Conservation (phyloP, 2,888 invertebrate species). For the Parnassius glacialis region DNA sequence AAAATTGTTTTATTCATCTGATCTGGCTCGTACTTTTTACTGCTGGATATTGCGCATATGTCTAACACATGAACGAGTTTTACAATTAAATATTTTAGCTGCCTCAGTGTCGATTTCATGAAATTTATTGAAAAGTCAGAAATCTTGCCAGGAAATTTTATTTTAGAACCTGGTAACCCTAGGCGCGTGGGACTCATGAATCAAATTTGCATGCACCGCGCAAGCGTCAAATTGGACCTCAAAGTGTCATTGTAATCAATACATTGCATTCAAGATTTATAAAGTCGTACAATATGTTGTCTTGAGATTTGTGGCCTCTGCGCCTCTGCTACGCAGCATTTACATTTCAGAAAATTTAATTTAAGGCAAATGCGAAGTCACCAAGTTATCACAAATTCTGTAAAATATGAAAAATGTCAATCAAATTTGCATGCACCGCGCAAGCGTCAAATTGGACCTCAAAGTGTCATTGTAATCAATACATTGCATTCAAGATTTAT, state of each 20-base stretch:
- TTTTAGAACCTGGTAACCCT: too few species aligned
- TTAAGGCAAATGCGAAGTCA: too few species aligned
- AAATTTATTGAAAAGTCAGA: not conserved
- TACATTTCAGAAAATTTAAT: too few species aligned
- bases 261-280: not conserved
- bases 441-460: not conserved
- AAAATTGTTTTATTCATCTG: too few species aligned
- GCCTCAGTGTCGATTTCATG: too few species aligned
- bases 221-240: not conserved
- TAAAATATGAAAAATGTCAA: too few species aligned
- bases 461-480: not conserved
- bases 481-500: not conserved
- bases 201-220: not conserved
- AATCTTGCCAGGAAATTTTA: not conserved
- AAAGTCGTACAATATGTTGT: not conserved
- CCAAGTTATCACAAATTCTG: too few species aligned
- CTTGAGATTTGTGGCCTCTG: not conserved
- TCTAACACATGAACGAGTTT: too few species aligned
- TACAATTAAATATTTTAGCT: too few species aligned
- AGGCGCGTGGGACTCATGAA: slow-evolving; percentile 2
- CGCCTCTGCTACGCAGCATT: too few species aligned
- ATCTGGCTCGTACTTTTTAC: too few species aligned
- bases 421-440: not conserved
- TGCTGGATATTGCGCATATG: too few species aligned
- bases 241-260: not conserved